Conservation (phyloP, 2,113 vertebrate genomes). For the Eidolon helvum region DNA sequence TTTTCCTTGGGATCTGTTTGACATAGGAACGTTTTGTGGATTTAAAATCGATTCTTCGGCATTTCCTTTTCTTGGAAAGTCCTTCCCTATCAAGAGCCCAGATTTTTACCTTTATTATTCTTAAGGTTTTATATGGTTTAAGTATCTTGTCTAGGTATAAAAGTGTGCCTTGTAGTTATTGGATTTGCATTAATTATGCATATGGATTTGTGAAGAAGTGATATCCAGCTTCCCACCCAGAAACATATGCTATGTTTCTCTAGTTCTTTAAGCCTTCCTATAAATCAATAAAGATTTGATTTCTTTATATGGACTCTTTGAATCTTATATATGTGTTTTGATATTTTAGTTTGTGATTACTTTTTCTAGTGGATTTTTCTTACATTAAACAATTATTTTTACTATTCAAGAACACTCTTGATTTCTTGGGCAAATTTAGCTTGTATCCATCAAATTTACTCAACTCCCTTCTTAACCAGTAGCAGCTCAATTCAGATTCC, state of each 20-base stretch:
- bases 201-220: not conserved
- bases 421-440: not conserved
- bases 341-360: not conserved
- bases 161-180: not conserved
- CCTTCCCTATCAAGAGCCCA: not conserved
- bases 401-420: not conserved
- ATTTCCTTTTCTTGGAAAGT: not conserved
- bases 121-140: not conserved
- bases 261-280: not conserved
- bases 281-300: not conserved
- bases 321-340: not conserved
- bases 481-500: not conserved
- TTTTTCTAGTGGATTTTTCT: constrained; percentile 36
- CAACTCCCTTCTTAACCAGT: not conserved
- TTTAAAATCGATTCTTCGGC: not conserved
- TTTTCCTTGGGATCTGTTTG: not conserved
- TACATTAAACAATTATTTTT: not conserved
- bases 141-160: not conserved
- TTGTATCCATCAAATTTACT: not conserved
- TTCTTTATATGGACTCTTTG: not conserved
- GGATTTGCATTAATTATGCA: not conserved
- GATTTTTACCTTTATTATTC: not conserved
- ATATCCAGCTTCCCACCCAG: not conserved
- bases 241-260: not conserved
- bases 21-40: not conserved